These are phyloP conservation scores for Drosophila antonietae DNA, from an alignment of 2,888 invertebrate species.

Conservation along the genomic window DNA sequence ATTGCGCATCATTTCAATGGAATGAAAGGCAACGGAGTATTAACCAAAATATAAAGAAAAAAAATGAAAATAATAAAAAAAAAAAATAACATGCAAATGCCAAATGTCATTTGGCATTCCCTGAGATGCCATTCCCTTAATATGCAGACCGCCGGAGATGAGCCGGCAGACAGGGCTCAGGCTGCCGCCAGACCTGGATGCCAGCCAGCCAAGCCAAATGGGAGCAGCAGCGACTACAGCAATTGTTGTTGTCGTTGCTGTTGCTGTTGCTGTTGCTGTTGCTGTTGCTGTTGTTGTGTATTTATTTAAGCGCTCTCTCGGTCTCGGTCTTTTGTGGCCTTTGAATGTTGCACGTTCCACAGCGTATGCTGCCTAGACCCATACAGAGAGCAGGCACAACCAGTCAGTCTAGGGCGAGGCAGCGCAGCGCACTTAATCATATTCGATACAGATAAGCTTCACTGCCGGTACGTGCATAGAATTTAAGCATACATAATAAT, in stretches of 20 bases:
- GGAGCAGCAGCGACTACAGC: constrained; percentile 5
- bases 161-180: constrained; percentile 36
- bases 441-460: constrained; percentile 80
- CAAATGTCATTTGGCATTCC: constrained; percentile 57
- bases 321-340: constrained; percentile 64
- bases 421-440: constrained; percentile 77
- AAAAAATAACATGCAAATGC: constrained; percentile 71
- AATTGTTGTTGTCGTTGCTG: constrained; percentile 46
- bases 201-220: constrained; percentile 45
- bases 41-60: constrained; percentile 1
- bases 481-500: constrained; percentile 79
- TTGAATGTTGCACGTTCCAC: constrained; percentile 73
- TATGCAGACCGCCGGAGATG: constrained; percentile 58
- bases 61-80: constrained; percentile 28
- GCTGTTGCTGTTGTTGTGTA: constrained; percentile 58
- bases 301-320: constrained; percentile 74
- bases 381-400: constrained; percentile 28
- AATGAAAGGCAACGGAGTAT: constrained; percentile 53
- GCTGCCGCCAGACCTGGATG: constrained; percentile 38
- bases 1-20: constrained; percentile 48
- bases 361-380: constrained; percentile 17
- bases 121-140: constrained; percentile 20
- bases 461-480: constrained; percentile 77
- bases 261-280: no score
- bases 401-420: constrained; percentile 65